These are phyloP conservation scores for Notamacropus eugenii DNA, from an alignment of 2,797 vertebrate species.

Conservation along the genomic window DNA sequence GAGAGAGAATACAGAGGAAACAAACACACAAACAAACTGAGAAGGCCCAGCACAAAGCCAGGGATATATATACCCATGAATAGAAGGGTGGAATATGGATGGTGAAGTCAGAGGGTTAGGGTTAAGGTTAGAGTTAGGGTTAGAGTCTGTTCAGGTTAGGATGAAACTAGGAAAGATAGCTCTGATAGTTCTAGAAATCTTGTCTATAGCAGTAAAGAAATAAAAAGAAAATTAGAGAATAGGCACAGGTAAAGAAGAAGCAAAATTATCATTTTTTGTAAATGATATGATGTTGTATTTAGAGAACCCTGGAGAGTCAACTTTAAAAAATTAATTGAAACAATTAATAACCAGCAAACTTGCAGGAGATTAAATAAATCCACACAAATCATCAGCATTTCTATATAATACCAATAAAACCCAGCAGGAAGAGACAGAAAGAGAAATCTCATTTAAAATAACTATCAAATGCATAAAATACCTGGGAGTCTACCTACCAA, in stretches of 20 bases:
- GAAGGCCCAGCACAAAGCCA: neutral
- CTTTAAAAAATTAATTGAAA: conserved; percentile 1
- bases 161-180: neutral
- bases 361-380: neutral
- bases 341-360: neutral
- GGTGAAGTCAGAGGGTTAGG: no score
- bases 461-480: neutral
- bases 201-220: neutral
- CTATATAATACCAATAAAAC: neutral
- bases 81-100: neutral
- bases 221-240: neutral
- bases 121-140: no score
- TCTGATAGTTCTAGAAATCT: neutral
- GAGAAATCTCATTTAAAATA: neutral
- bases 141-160: no score
- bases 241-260: conserved; percentile 27
- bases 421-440: neutral
- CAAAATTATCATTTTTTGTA: neutral
- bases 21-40: neutral
- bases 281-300: neutral
- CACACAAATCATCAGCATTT: neutral
- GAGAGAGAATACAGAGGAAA: neutral
- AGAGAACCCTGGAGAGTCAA: neutral
- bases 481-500: neutral
- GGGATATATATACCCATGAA: neutral